Conservation (phyloP, 2,888 invertebrate genomes). For the Shargacucullia verbasci region DNA sequence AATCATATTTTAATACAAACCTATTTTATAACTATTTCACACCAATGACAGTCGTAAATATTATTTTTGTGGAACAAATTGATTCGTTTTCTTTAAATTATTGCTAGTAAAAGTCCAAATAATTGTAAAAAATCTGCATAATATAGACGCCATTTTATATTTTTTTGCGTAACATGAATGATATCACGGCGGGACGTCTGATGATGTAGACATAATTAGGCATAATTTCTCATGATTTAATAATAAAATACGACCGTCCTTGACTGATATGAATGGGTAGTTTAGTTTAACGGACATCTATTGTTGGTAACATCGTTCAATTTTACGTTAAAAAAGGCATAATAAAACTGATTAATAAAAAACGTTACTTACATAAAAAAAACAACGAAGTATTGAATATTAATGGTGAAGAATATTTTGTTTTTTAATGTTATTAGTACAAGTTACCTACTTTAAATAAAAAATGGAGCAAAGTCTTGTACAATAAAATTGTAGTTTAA, state of each 20-base stretch:
- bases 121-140: constrained; percentile 28
- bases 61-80: constrained; percentile 35
- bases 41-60: constrained; percentile 46
- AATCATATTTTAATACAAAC: not conserved
- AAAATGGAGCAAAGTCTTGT: no score
- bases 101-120: constrained; percentile 57
- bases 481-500: no score
- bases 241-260: constrained; percentile 21
- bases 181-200: constrained; percentile 48
- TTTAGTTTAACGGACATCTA: constrained; percentile 10
- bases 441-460: no score
- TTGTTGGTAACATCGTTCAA: constrained; percentile 1
- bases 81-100: constrained; percentile 54
- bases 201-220: constrained; percentile 39
- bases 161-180: constrained; percentile 31
- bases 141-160: constrained; percentile 25
- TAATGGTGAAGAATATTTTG: not conserved
- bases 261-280: not conserved
- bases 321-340: no score
- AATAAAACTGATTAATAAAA: constrained; percentile 6
- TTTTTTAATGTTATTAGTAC: no score
- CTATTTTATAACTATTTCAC: constrained; percentile 38
- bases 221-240: constrained; percentile 22
- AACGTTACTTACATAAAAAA: not conserved
- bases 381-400: not conserved